phyloP scores from a whole-genome alignment of 2,113 vertebrate species.

The Pogonocichla stellata region DNA sequence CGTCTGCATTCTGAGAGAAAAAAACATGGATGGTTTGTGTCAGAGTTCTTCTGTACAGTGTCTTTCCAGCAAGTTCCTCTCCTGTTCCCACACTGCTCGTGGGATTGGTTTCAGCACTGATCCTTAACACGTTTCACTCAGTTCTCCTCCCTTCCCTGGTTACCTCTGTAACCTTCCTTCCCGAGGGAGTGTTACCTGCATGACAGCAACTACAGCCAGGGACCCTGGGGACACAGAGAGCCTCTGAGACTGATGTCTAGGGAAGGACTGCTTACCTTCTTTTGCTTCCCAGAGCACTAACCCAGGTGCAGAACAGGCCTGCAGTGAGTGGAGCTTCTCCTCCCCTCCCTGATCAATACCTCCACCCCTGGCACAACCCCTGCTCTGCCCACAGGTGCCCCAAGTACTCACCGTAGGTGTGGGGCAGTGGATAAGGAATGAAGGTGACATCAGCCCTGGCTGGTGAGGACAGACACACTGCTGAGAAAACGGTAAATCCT shows the following conservation, averaged over 20 bases:
- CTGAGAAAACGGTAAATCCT: not conserved
- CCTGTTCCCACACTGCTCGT: fast-evolving
- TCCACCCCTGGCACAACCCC: not conserved
- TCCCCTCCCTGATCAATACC: not conserved
- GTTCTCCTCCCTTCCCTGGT: not conserved
- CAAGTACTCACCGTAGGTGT: fast-evolving
- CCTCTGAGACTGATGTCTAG: not conserved
- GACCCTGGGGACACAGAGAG: fast-evolving
- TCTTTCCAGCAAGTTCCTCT: not conserved
- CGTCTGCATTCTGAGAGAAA: not conserved
- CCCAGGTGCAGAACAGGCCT: not conserved
- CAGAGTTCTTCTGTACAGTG: not conserved
- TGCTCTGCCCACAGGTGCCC: not conserved
- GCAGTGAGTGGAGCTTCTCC: not conserved
- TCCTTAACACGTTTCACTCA: not conserved
- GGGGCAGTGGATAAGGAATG: fast-evolving
- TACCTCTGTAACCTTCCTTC: not conserved
- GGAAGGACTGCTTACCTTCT: not conserved
- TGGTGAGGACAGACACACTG: not conserved
- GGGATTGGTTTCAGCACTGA: not conserved
- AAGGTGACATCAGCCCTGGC: too few relatives aligned
- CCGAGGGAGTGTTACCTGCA: fast-evolving
- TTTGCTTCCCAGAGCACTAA: not conserved
- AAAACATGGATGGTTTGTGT: not conserved
- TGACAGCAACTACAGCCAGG: not conserved